Evolutionary conservation across 2,888 invertebrate genomes (phyloP).

Genomic region (Cheilosia urbana): DNA sequence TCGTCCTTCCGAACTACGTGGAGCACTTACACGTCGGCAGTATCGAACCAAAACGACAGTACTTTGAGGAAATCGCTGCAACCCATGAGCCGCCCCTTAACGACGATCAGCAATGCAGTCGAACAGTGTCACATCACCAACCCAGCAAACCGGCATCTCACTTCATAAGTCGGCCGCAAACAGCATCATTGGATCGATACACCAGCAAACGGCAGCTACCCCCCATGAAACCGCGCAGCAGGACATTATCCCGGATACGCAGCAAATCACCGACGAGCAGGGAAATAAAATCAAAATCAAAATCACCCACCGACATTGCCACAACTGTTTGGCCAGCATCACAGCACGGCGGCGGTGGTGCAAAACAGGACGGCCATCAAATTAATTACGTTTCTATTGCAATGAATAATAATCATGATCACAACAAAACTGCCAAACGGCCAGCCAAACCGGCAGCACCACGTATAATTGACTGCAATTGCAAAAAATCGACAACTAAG

Average conservation of each 20-base stretch:
- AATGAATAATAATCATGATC: slow-evolving; percentile 68
- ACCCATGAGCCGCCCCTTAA: slow-evolving; percentile 48
- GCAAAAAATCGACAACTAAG: slow-evolving; percentile 43
- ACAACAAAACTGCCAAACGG: slow-evolving; percentile 39
- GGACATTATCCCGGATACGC: slow-evolving; percentile 42
- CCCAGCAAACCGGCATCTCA: slow-evolving; percentile 53
- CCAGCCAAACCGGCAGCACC: slow-evolving; percentile 70
- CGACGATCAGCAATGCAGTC: not conserved
- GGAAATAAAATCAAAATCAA: slow-evolving; percentile 69
- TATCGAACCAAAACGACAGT: slow-evolving; percentile 81
- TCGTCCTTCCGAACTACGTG: slow-evolving; percentile 71
- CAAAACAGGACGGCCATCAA: slow-evolving; percentile 80
- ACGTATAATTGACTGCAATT: slow-evolving; percentile 65
- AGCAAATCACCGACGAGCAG: slow-evolving; percentile 60
- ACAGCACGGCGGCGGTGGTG: slow-evolving; percentile 41
- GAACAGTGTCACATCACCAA: slow-evolving; percentile 34
- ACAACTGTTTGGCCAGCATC: slow-evolving; percentile 58
- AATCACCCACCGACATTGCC: slow-evolving; percentile 60
- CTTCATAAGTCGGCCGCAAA: slow-evolving; percentile 58
- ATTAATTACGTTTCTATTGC: slow-evolving; percentile 77
- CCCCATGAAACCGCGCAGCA: slow-evolving; percentile 80
- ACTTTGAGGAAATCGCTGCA: slow-evolving; percentile 80
- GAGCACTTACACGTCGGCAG: slow-evolving; percentile 79
- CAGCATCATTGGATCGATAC: slow-evolving; percentile 66
- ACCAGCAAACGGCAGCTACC: slow-evolving; percentile 78